phyloP scores from a whole-genome alignment of 1,140 invertebrate genomes.

The Drosophila littoralis region DNA sequence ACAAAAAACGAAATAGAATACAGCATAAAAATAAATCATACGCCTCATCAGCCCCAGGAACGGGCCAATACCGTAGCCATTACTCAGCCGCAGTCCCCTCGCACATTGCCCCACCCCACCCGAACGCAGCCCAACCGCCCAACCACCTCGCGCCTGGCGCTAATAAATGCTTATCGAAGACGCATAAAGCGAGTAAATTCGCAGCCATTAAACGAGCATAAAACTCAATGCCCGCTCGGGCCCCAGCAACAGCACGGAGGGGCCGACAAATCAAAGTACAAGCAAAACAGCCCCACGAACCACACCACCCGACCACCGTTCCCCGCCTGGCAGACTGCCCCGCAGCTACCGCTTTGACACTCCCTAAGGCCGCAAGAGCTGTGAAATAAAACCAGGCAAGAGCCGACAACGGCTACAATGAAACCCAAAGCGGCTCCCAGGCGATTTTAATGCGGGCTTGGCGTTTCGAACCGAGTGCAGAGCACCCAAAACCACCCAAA shows the following conservation, averaged over 20 bases:
- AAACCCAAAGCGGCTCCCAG: slow-evolving; percentile 79
- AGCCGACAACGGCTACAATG: slow-evolving; percentile 61
- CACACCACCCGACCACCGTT: not conserved
- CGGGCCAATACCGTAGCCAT: slow-evolving; percentile 70
- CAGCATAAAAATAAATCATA: slow-evolving; percentile 81
- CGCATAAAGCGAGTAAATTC: slow-evolving; percentile 82
- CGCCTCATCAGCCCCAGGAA: slow-evolving; percentile 74
- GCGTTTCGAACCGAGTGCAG: slow-evolving; percentile 36
- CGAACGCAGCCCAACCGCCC: too few species aligned
- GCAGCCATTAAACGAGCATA: slow-evolving; percentile 81
- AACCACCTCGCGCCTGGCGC: slow-evolving; percentile 56
- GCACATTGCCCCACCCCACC: too few species aligned
- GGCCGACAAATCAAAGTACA: slow-evolving; percentile 79
- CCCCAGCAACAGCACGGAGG: slow-evolving; percentile 38
- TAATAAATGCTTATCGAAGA: slow-evolving; percentile 82
- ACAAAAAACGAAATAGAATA: slow-evolving; percentile 64
- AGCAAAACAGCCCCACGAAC: slow-evolving; percentile 50
- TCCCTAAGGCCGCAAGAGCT: slow-evolving; percentile 49
- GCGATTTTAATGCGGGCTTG: slow-evolving; percentile 75
- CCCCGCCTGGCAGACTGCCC: not conserved
- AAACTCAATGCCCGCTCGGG: slow-evolving; percentile 57
- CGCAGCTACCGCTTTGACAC: slow-evolving; percentile 11
- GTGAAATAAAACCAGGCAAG: slow-evolving; percentile 77
- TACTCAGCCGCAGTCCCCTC: slow-evolving; percentile 36
- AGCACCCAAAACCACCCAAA: slow-evolving; percentile 4